Percentiles rank a stretch among this genome's conserved stretches.
phyloP scores from a whole-genome alignment of 35 echinoderm and acorn worm genomes.

The Heliocidaris tuberculata region DNA sequence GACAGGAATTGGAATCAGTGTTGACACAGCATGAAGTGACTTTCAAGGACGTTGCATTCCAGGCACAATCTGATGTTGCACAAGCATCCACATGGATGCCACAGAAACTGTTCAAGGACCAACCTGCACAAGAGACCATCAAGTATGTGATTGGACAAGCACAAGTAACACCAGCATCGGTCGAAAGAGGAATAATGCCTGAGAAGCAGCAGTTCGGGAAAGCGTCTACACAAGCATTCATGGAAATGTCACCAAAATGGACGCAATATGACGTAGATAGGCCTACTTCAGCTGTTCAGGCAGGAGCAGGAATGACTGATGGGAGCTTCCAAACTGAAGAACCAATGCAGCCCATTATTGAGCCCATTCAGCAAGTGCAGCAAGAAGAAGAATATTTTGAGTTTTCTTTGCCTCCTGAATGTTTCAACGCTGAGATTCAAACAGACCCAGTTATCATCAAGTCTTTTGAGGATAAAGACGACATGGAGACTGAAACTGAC shows the following conservation, averaged over 20 bases:
- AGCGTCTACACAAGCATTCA: constrained; percentile 15
- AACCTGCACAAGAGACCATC: not conserved
- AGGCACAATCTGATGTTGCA: constrained; percentile 35
- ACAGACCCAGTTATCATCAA: constrained; percentile 63
- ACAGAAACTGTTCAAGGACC: not conserved
- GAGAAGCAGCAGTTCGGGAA: not conserved
- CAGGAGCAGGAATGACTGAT: not conserved
- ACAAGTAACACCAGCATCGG: not conserved
- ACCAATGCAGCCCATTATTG: not conserved
- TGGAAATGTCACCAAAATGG: not conserved
- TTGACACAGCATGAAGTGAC: constrained; percentile 39
- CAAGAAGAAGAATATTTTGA: constrained; percentile 24
- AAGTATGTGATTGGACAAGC: not conserved
- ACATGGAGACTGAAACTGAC: constrained; percentile 47
- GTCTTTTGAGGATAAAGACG: constrained; percentile 33
- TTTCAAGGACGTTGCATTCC: constrained; percentile 29
- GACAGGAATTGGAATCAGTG: not conserved
- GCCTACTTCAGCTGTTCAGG: constrained; percentile 15
- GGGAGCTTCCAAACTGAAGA: constrained; percentile 25
- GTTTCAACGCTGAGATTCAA: constrained; percentile 45
- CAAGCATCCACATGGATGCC: not conserved
- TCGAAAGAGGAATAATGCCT: not conserved
- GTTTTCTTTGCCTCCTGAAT: constrained; percentile 14
- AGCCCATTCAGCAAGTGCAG: constrained; percentile 27
- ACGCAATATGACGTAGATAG: constrained; percentile 44